Percentiles rank a stretch among this genome's conserved stretches.
These are phyloP conservation scores for Phyllostomus hastatus DNA, from an alignment of 2,113 vertebrate species.

Conservation along the genomic window DNA sequence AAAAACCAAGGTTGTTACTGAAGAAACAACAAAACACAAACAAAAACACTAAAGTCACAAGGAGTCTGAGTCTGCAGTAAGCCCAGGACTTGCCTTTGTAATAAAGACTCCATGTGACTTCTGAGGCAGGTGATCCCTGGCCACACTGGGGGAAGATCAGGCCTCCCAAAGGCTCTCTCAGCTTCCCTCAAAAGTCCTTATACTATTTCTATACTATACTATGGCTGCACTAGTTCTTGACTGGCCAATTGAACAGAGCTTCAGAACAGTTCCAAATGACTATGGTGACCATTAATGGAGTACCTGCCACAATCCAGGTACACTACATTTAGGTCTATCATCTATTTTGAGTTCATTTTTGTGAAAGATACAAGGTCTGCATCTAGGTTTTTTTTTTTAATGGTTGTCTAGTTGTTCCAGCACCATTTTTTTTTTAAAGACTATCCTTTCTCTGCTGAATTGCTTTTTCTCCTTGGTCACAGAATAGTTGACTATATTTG, in stretches of 20 bases:
- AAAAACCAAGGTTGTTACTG: neutral
- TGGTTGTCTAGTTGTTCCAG: neutral
- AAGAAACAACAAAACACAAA: neutral
- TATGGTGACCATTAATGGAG: neutral
- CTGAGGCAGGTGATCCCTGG: neutral
- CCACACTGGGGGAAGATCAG: neutral
- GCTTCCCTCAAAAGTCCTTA: neutral
- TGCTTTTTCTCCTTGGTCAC: neutral
- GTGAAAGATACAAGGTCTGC: neutral
- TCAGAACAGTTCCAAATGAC: constrained; percentile 16
- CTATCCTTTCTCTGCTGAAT: neutral
- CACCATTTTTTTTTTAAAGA: neutral
- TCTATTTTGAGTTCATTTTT: neutral
- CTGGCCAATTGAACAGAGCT: neutral
- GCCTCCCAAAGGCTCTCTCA: neutral
- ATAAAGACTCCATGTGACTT: neutral
- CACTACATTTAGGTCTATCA: neutral
- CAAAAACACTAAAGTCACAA: neutral
- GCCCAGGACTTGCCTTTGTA: constrained; percentile 1
- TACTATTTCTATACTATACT: no score
- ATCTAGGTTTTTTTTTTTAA: neutral
- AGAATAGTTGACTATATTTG: neutral
- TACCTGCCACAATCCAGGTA: neutral
- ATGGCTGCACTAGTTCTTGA: neutral
- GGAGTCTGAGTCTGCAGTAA: neutral